Base-by-base conservation (phyloP, 2,888 invertebrate genomes). In the Idaea straminata region DNA sequence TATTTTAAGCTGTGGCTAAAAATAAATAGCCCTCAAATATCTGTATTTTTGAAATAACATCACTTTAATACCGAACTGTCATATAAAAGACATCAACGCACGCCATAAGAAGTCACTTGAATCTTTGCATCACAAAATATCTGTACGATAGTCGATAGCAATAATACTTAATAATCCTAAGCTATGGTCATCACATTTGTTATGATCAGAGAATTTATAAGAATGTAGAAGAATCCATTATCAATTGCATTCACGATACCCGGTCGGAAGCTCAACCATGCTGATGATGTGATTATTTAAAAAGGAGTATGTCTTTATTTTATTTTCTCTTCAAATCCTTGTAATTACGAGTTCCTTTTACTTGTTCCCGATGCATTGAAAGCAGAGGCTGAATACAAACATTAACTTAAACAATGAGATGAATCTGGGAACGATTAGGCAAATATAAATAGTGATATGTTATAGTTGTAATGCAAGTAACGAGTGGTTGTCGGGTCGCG, bases 1-100 rank as follows among this genome's bases (percentile, higher is more conserved):
- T 25, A 25, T 25, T 25, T 25, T 25, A 25, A 25, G 3, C 1
- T 25, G 3, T 25, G 3, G 2, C 25, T 25, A 25, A 25, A 3
- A 25, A 2, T 25, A 25, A 25, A 25, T 1, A 25, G 25, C 25
- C 3, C 25, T 0, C 35, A 15, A 1, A 7, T 61, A 58, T 69
- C 66, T 69, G 66, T 66, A 47, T n/a, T 58, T 2, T 62, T 66
- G 61, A 10, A 36, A 62, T 35, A 62, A 65, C 63, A 57, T 70
- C 64, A 64, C 59, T 61, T n/a, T 15, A 47, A 13, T 47, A 3
- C 13, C 47, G 59, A 35, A 36, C 66, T 67, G 35, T 34, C 64
- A 16, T 72, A 77, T 71, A 76, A 78, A 81, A 81, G 80, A 81
- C 78, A 77, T 80, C 77, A 81, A 83, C 82, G 82, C 74, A 71